Evolutionary conservation across 1,140 invertebrate genomes (phyloP), one percentile per base, ranked within the genome.

Genomic region (Procambarus clarkii): DNA sequence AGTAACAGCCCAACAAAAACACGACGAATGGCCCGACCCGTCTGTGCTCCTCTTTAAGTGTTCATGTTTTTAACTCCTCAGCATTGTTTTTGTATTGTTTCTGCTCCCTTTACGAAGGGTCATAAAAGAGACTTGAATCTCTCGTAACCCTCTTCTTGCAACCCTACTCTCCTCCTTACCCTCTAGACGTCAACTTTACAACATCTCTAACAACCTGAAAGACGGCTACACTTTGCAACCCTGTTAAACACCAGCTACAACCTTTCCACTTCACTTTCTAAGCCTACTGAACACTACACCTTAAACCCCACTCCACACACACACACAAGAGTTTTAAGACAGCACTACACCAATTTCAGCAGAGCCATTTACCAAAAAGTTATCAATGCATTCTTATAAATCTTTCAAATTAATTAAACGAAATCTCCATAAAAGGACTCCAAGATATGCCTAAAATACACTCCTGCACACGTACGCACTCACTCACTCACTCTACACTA

Each of bases 61-160:
- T 44, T 86, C 84, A 46, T 69, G 71, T 81, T 88, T 81, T 80
- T 64, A 34, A 81, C 78, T 74, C 86, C 24, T 81, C 58, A 80
- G 15, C 60, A 50, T 71, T n/a, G n/a, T n/a, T n/a, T n/a, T n/a
- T 34, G 78, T 71, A 44, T 46, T 64, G 77, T 87, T 46, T 79
- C 77, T 8, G 44, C 46, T 2, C 24, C 13, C 76, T 60, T 60
- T 44, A 76, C 34, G 64, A 24, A 76, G 83, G 46, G 78, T 50
- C 78, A 80, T 80, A 80, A 80, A 80, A 50, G 78, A 48, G 46
- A 46, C 13, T 2, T 15, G 7, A 58, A 13, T 64, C 34, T 83
- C 60, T 60, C 48, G n/a, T 15, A 82, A 54, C 13, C 54, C 80
- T 21, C 24, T 24, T n/a, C n/a, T n/a, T n/a, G n/a, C n/a, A n/a